Percentiles rank a stretch among this genome's conserved stretches.
These are phyloP conservation scores for Volucella zonaria DNA, from an alignment of 2,888 invertebrate species.

Conservation along the genomic window DNA sequence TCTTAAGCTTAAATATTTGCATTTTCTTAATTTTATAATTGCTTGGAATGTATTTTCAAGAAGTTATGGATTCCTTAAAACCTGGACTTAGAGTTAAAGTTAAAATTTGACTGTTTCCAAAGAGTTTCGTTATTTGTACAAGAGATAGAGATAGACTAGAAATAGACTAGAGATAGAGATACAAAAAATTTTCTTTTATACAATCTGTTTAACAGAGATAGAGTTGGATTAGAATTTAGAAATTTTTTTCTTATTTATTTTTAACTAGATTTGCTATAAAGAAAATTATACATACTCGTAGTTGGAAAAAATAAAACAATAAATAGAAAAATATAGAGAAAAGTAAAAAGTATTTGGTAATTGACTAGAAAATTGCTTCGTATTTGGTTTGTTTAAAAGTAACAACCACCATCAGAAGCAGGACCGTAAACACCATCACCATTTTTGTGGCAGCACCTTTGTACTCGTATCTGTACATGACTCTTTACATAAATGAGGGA, in stretches of 20 bases:
- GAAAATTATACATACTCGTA: constrained; percentile 16
- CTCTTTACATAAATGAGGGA: constrained; percentile 58
- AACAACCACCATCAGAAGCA: background rate
- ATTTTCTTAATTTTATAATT: constrained; percentile 24
- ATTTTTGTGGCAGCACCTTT: background rate
- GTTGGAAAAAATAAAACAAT: background rate
- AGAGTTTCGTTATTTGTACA: constrained; percentile 72
- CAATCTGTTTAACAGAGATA: constrained; percentile 72
- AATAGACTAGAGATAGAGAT: constrained; percentile 41
- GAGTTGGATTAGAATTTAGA: constrained; percentile 14
- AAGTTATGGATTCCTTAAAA: constrained; percentile 73
- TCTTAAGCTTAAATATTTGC: background rate
- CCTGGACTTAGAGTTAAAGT: constrained; percentile 65
- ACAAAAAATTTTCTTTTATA: constrained; percentile 48
- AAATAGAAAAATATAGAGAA: constrained; percentile 8
- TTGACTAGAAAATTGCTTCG: constrained; percentile 74
- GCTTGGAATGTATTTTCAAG: constrained; percentile 72
- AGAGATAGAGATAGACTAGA: constrained; percentile 58
- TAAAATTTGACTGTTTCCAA: constrained; percentile 74
- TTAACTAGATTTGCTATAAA: constrained; percentile 50
- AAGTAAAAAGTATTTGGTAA: constrained; percentile 62
- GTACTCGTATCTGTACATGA: constrained; percentile 13
- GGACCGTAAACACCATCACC: constrained; percentile 14
- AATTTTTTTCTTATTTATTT: constrained; percentile 14
- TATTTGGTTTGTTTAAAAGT: constrained; percentile 26